Percentiles rank a stretch among this genome's conserved stretches.
These are phyloP conservation scores for Distichodus sexfasciatus DNA, from an alignment of 2,797 vertebrate genomes.

Conservation along the genomic window DNA sequence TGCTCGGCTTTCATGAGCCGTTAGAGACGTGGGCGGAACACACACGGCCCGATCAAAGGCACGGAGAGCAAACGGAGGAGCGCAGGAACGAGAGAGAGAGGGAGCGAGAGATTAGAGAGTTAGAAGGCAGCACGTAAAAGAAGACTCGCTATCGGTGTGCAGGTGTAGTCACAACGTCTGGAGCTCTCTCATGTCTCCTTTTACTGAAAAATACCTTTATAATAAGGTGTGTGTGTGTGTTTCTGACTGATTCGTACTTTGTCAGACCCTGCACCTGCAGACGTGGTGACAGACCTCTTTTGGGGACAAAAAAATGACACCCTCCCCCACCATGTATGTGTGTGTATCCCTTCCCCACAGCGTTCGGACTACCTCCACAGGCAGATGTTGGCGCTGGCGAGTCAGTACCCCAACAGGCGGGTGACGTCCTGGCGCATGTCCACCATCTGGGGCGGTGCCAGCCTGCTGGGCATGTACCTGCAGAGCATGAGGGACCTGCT, in stretches of 20 bases:
- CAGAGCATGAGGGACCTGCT: slow-evolving; percentile 92
- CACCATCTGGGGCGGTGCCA: slow-evolving; percentile 98
- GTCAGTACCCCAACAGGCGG: slow-evolving; percentile 87
- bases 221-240: too few species aligned
- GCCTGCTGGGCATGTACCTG: slow-evolving; percentile 94
- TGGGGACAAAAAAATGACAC: not conserved
- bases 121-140: not conserved
- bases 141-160: not conserved
- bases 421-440: slow-evolving; percentile 96
- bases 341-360: slow-evolving; percentile 72
- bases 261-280: too few species aligned
- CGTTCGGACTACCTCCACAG: slow-evolving; percentile 93
- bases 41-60: too few species aligned
- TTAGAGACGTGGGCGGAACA: not conserved
- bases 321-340: not conserved
- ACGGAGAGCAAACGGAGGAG: too few species aligned
- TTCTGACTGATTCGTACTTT: too few species aligned
- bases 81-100: not conserved
- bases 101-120: not conserved
- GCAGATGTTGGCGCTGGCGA: slow-evolving; percentile 83
- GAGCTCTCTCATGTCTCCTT: too few species aligned
- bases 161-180: slow-evolving; percentile 25
- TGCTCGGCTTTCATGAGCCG: not conserved
- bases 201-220: too few species aligned
- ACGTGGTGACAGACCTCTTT: too few species aligned